phyloP scores from a whole-genome alignment of 1,140 invertebrate species.

The Latrodectus geometricus region DNA sequence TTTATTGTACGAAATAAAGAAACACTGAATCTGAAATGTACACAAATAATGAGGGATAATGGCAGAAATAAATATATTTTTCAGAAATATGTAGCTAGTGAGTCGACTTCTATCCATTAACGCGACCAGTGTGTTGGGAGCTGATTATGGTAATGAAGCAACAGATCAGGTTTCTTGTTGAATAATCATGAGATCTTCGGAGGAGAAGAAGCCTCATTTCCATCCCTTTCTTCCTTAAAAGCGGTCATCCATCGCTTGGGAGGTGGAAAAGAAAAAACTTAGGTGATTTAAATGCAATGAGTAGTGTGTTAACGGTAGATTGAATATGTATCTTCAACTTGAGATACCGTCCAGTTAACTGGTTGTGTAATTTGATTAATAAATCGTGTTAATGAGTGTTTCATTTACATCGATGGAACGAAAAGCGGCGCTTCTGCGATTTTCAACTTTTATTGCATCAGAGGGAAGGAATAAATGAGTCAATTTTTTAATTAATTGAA shows the following conservation, averaged over 20 bases:
- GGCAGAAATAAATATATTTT: not conserved
- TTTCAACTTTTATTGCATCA: too few species aligned
- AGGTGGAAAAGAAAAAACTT: conserved; percentile 13
- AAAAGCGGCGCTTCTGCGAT: not conserved
- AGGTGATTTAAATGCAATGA: conserved; percentile 60
- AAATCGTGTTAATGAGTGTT: conserved; percentile 54
- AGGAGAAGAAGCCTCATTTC: not conserved
- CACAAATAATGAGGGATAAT: not conserved
- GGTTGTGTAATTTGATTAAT: conserved; percentile 59
- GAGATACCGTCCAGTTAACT: conserved; percentile 16
- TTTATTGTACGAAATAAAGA: not conserved
- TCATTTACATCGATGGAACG: conserved; percentile 11
- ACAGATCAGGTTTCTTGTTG: conserved; percentile 36
- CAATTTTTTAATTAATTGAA: too few species aligned
- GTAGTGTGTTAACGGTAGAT: conserved; percentile 56
- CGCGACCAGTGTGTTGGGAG: not conserved
- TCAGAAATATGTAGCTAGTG: not conserved
- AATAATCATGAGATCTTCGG: conserved; percentile 52
- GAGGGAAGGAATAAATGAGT: too few species aligned
- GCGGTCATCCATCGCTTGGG: too few species aligned
- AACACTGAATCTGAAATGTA: not conserved
- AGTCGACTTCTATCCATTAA: too few species aligned
- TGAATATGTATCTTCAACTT: conserved; percentile 46
- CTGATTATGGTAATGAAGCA: conserved; percentile 57
- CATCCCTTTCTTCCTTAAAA: not conserved